Base-by-base conservation (phyloP, 2,797 vertebrate species). In the Poeciliopsis paucimaculata region DNA sequence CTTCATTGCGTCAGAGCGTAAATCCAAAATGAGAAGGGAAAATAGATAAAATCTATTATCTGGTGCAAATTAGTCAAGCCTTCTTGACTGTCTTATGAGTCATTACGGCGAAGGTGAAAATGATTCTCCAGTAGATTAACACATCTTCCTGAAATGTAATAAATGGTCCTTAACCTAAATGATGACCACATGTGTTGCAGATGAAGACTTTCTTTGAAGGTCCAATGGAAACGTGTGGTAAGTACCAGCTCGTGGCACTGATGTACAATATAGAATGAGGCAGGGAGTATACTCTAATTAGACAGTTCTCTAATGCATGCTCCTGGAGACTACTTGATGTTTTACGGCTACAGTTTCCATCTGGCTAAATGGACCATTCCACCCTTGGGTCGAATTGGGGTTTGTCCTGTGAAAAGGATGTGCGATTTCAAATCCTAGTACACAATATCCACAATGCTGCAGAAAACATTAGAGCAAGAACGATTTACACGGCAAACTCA, bases 71-170 rank as follows among this genome's bases (percentile, higher is more conserved):
- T 91, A 92, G 90, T 91, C 86, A 87, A 91, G 92, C 86, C 89
- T 88, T 91, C 84, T 90, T 82, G 87, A 87, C 85, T 78, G 83
- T 90, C 85, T 88, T 86, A 86, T 84, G 91, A 91, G 86, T 93
- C 90, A 92, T 92, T 92, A 88, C 80, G 62, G 79, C 75, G 91
- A 90, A 92, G 87, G 87, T 90, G 90, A 89, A 93, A 92, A 90
- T 86, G 88, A 89, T 90, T 91, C 84, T 87, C 81, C 73, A 81
- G 85, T 83, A 91, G 80, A 93, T 93, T 93, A 93, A 82, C 89
- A 83, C 57, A 68, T 92, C 84, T 87, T 90, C 60, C 45, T 83
- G 82, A 83, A 87, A 90, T 74, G 75, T 90, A 89, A 90, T 91
- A 90, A 91, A 93, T 90, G 90, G 86, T 88, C 80, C 89, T 90